Conservation (phyloP, 2,113 vertebrate genomes). For the Pseudorectes ferrugineus region DNA sequence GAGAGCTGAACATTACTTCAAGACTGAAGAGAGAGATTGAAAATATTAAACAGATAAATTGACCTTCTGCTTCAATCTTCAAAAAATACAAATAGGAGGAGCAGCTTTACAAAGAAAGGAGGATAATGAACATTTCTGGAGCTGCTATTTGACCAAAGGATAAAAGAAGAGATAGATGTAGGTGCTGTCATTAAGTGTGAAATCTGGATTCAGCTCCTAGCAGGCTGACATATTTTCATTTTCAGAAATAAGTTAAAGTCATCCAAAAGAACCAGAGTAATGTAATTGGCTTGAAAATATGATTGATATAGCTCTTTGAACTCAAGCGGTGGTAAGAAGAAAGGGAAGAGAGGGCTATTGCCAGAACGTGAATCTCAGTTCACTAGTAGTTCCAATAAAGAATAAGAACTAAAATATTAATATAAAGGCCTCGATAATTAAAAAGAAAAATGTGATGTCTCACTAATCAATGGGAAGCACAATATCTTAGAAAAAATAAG, state of each 20-base stretch:
- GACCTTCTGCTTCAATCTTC: neutral
- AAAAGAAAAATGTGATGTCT: neutral
- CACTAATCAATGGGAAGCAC: neutral
- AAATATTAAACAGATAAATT: neutral
- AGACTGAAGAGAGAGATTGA: neutral
- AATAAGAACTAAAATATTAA: neutral
- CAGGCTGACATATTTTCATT: neutral
- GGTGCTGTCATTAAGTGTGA: neutral
- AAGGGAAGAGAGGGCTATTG: neutral
- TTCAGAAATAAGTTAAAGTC: neutral
- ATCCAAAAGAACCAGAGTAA: neutral
- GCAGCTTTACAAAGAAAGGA: neutral
- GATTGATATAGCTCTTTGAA: neutral
- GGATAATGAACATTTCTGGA: neutral
- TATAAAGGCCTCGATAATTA: neutral
- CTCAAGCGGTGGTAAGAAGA: neutral
- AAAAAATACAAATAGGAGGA: neutral
- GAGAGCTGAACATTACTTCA: neutral
- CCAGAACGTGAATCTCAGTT: neutral
- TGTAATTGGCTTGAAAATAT: conserved; percentile 8
- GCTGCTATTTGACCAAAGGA: neutral
- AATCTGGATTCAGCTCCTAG: neutral
- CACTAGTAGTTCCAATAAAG: neutral
- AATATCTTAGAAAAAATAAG: neutral
- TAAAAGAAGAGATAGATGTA: neutral